Conservation (phyloP, 1,140 invertebrate genomes). For the Berghia stephanieae region DNA sequence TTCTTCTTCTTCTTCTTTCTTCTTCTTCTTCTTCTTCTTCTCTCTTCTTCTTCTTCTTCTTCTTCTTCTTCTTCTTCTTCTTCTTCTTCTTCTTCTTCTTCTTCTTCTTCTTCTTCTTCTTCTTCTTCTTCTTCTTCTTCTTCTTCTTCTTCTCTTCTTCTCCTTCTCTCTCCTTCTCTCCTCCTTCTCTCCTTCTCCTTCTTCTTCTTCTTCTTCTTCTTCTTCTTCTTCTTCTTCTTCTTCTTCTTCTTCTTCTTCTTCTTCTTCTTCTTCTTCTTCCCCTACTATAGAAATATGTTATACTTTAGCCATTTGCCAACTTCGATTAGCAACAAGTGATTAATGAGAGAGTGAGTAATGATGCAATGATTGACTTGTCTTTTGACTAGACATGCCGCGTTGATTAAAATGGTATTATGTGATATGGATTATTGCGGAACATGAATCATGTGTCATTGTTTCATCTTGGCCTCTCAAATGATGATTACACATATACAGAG, state of each 20-base stretch:
- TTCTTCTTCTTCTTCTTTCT: background rate
- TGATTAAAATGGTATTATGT: too few relatives aligned
- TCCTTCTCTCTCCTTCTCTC: background rate
- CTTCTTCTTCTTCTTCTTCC: slow-evolving; percentile 20
- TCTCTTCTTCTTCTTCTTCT: slow-evolving; percentile 8
- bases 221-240: slow-evolving; percentile 23
- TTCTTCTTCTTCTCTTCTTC: background rate
- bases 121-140: background rate
- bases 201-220: slow-evolving; percentile 17
- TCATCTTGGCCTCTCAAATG: too few relatives aligned
- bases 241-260: slow-evolving; percentile 22
- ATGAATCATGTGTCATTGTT: too few relatives aligned
- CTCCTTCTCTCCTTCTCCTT: background rate
- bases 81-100: background rate
- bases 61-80: background rate
- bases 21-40: background rate
- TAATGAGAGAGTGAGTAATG: too few relatives aligned
- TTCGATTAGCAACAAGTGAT: too few relatives aligned
- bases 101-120: background rate
- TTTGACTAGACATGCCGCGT: too few relatives aligned
- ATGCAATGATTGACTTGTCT: too few relatives aligned
- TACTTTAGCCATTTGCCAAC: too few relatives aligned
- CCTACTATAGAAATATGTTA: background rate
- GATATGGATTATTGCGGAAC: too few relatives aligned
- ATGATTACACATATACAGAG: too few relatives aligned